Conservation (phyloP, 2,888 invertebrate species). For the Trissoscelio sp. region DNA sequence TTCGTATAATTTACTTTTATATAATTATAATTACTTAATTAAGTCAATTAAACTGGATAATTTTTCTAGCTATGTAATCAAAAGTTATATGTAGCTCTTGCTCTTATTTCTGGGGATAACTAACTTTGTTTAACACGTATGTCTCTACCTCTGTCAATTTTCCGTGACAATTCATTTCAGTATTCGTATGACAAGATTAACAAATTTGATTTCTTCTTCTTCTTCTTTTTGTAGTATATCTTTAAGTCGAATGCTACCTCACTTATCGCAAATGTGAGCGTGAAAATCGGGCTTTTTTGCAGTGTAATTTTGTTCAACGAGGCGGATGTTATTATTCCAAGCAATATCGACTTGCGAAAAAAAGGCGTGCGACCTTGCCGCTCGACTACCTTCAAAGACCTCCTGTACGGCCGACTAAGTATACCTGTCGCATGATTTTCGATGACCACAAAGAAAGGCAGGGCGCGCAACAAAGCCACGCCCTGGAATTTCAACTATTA, state of each 20-base stretch:
- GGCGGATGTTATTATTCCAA: conserved; percentile 46
- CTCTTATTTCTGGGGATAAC: neutral
- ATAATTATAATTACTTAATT: neutral
- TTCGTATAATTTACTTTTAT: neutral
- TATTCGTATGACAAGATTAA: conserved; percentile 4
- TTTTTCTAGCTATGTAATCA: neutral
- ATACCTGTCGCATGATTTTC: conserved; percentile 68
- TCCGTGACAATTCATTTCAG: conserved; percentile 3
- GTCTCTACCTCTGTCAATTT: conserved; percentile 14
- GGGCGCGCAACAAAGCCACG: conserved; percentile 75
- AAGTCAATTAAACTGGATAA: neutral
- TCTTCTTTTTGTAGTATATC: neutral
- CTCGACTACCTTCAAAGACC: conserved; percentile 72
- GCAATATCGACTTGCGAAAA: conserved; percentile 47
- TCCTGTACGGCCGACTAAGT: conserved; percentile 66
- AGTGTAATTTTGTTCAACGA: conserved; percentile 31
- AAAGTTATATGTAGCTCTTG: neutral
- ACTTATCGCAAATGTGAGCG: conserved; percentile 28
- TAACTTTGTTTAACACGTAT: neutral
- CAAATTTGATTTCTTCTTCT: conserved; percentile 9
- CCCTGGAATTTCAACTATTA: conserved; percentile 80
- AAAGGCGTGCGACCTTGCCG: conserved; percentile 72
- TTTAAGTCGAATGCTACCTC: conserved; percentile 34
- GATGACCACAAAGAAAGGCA: conserved; percentile 67
- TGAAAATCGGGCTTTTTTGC: conserved; percentile 30